Evolutionary conservation across 2,888 invertebrate species (phyloP), one percentile per base, ranked within the genome.

Genomic region (Atrina japonica): DNA sequence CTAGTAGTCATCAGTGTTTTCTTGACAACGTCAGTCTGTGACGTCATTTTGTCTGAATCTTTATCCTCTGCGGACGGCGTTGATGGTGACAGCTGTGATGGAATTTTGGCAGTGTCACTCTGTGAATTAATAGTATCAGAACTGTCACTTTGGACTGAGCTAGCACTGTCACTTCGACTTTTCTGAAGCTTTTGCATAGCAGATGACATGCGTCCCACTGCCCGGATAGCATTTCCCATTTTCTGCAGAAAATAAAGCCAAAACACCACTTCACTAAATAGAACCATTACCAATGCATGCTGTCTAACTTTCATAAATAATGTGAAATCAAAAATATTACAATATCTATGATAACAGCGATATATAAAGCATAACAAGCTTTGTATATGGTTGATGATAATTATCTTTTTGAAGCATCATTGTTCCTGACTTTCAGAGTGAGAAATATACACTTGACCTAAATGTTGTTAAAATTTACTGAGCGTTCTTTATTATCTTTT

Each of bases 181-280:
- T 53, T 45, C 35, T 69, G 67, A 43, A 76, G 40, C 73, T 78
- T 80, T 71, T 81, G 77, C 65, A 79, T 67, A 35, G 79, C 52
- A 29, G 43, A 74, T 30, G 81, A 78, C 96, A 97, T 96, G 83
- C 96, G 92, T 84, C 93, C 94, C 61, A 97, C 92, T 1, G 96
- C 96, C 79, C 96, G 93, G 80, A 97, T 96, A 18, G 96, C 96
- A 79, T 96, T 94, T 53, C 96, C 96, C 0, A 96, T 96, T 91
- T 96, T 96, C 82, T 95, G 94, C 35, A 83, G 81, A 70, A 64
- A 75, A 65, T 80, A 80, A 69, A 50, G 40, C 78, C 53, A 59
- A 45, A 47, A 7, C 7, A 47, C 47, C 18, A 18, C 14, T 6
- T 18, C 21, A n/a, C 6, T 7, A 47, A n/a, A 14, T 14, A 47